Percentiles rank a stretch among this genome's conserved stretches.
These are phyloP conservation scores for Drosophila burlai DNA, from an alignment of 1,140 invertebrate genomes.

Conservation along the genomic window DNA sequence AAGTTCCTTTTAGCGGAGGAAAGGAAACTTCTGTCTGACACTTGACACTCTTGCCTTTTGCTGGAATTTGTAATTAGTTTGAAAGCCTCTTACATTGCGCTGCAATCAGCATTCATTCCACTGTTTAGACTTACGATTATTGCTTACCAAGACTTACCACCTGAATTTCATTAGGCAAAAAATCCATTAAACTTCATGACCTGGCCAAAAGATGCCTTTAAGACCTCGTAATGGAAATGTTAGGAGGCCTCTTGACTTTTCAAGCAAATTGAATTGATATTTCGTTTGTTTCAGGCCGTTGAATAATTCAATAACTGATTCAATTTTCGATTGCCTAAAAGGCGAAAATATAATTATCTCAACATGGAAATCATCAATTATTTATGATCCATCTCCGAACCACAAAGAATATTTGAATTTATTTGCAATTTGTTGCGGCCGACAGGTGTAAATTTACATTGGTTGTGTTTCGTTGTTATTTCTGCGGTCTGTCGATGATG, in stretches of 20 bases:
- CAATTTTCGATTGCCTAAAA: constrained; percentile 22
- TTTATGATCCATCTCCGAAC: constrained; percentile 24
- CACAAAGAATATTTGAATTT: constrained; percentile 61
- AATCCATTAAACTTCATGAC: constrained; percentile 37
- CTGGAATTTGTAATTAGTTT: constrained; percentile 31
- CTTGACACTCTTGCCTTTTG: constrained; percentile 16
- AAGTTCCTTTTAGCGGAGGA: constrained; percentile 21
- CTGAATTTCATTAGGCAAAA: constrained; percentile 42
- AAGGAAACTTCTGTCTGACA: constrained; percentile 11
- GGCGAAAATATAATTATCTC: constrained; percentile 50
- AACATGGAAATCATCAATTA: constrained; percentile 38
- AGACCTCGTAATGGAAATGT: constrained; percentile 1
- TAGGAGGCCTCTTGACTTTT: not conserved
- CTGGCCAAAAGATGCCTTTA: not conserved
- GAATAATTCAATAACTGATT: constrained; percentile 36
- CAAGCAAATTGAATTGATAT: constrained; percentile 26
- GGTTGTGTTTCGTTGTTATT: constrained; percentile 21
- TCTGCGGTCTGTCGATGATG: constrained; percentile 21
- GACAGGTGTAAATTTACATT: constrained; percentile 45
- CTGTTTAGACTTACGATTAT: constrained; percentile 22
- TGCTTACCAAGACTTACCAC: constrained; percentile 1
- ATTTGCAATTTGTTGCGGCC: constrained; percentile 33
- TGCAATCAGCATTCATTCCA: constrained; percentile 16
- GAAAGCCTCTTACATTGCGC: constrained; percentile 16
- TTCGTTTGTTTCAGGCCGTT: constrained; percentile 4